Evolutionary conservation across 2,888 invertebrate species (phyloP).

Genomic region (Coelinius sp.): DNA sequence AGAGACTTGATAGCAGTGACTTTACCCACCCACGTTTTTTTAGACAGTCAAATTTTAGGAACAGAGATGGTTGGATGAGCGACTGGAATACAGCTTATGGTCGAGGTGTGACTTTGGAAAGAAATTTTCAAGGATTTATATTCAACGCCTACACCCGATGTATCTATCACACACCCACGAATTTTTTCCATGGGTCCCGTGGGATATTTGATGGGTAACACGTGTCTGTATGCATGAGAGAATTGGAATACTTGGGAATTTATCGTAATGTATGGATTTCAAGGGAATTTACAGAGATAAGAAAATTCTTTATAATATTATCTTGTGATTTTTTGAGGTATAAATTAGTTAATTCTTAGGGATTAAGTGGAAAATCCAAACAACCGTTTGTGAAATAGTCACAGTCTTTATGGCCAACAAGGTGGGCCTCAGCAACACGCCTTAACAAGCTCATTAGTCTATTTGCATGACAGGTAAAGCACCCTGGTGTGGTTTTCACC

Average conservation of each 20-base stretch:
- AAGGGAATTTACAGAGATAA: not conserved
- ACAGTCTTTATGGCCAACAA: conserved; percentile 44
- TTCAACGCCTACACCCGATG: conserved; percentile 25
- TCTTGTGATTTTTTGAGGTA: not conserved
- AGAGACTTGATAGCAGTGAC: not conserved
- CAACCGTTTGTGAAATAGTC: conserved; percentile 13
- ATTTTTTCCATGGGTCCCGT: conserved; percentile 23
- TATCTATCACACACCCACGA: conserved; percentile 36
- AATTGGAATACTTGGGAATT: not conserved
- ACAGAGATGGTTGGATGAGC: not conserved
- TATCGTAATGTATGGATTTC: conserved; percentile 7
- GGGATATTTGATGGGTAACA: conserved; percentile 21
- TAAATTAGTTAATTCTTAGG: not conserved
- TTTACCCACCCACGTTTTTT: not conserved
- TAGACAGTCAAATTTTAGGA: not conserved
- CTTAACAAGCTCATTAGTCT: conserved; percentile 65
- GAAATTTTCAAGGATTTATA: conserved; percentile 23
- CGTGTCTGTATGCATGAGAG: conserved; percentile 10
- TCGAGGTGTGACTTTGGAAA: conserved; percentile 4
- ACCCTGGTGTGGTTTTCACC: conserved; percentile 41
- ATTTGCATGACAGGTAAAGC: conserved; percentile 57
- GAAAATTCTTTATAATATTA: not conserved
- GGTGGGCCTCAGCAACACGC: conserved; percentile 51
- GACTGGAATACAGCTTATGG: conserved; percentile 30
- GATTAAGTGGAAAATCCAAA: not conserved